These are phyloP conservation scores for Trichosurus vulpecula DNA, from an alignment of 2,797 vertebrate species.

Conservation along the genomic window DNA sequence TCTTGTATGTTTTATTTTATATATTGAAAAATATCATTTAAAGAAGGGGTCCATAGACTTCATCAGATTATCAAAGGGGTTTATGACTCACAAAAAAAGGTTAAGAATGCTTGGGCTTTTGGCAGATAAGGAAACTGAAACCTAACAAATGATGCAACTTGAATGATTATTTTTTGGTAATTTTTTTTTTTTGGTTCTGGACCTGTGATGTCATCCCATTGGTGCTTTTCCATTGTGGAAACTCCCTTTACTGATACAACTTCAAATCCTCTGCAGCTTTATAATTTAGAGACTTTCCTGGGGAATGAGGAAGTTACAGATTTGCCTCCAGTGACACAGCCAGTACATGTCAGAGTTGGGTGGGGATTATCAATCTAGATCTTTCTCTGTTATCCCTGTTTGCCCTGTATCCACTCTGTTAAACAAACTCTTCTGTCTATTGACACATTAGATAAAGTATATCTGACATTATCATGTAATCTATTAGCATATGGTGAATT, in stretches of 20 bases:
- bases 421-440: not conserved
- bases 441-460: not conserved
- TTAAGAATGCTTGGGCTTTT: not conserved
- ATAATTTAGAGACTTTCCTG: not conserved
- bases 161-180: not conserved
- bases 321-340: not conserved
- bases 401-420: not conserved
- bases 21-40: not conserved
- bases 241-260: not conserved
- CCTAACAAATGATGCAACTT: not conserved
- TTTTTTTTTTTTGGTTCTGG: not conserved
- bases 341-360: not conserved
- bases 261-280: not conserved
- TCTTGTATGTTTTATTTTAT: too few relatives aligned
- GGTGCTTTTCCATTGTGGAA: not conserved
- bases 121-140: not conserved
- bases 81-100: not conserved
- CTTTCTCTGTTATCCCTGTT: too few relatives aligned
- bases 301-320: not conserved
- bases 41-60: not conserved
- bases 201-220: not conserved
- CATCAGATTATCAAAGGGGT: not conserved
- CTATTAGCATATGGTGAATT: not conserved
- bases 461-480: not conserved
- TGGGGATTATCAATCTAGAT: not conserved